phyloP scores from a whole-genome alignment of 1,140 invertebrate genomes.

The Caenorhabditis brenneri region DNA sequence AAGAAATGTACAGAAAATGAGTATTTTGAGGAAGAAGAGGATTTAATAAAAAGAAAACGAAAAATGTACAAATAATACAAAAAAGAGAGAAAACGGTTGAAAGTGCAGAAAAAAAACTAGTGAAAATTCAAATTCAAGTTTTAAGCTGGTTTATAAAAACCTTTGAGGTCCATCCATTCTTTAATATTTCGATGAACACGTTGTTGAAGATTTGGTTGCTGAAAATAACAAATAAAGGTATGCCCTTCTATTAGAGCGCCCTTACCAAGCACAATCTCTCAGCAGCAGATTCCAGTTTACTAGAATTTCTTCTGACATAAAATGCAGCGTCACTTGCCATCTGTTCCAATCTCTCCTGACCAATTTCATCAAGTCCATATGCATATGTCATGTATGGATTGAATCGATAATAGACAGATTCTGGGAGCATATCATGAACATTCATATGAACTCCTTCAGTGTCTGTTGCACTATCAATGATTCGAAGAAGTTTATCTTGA shows the following conservation, averaged over 20 bases:
- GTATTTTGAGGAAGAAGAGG: background rate
- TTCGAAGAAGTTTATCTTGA: conserved; percentile 77
- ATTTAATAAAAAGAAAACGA: background rate
- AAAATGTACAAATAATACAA: conserved; percentile 7
- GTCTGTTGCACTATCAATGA: conserved; percentile 48
- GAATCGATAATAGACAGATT: conserved; percentile 82
- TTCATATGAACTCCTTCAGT: conserved; percentile 46
- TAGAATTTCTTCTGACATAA: conserved; percentile 65
- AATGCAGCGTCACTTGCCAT: conserved; percentile 63
- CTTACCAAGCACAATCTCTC: conserved; percentile 53
- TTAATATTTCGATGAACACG: background rate
- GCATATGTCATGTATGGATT: conserved; percentile 87
- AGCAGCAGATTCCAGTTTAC: conserved; percentile 61
- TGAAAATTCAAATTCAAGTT: background rate
- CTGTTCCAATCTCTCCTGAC: conserved; percentile 73
- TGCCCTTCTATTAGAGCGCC: background rate
- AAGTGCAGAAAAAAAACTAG: background rate
- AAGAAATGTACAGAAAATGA: conserved; percentile 4
- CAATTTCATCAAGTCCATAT: conserved; percentile 83
- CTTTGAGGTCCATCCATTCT: conserved; percentile 22
- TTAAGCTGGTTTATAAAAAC: conserved; percentile 23
- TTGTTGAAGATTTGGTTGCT: conserved; percentile 27
- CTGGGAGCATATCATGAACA: conserved; percentile 24
- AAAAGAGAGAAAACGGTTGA: background rate
- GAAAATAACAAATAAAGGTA: background rate